Base-by-base conservation (phyloP, 1,140 invertebrate genomes). In the Musca domestica region DNA sequence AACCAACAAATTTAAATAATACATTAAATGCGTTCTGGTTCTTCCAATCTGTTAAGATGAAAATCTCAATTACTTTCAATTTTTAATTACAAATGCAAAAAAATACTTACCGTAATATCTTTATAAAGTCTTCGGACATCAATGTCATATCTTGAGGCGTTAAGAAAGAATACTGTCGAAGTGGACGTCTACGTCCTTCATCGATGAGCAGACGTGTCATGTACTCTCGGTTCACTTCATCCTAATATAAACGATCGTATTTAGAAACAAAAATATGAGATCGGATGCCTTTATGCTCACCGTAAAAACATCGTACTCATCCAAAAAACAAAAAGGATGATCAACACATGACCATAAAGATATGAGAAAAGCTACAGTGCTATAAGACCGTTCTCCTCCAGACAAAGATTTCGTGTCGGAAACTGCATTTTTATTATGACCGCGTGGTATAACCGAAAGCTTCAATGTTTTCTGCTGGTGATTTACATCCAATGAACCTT, bases 261-360 rank as follows among this genome's bases (percentile, higher is more conserved):
- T n/a, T n/a, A n/a, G n/a, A n/a, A n/a, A n/a, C n/a, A 54, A 64
- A 30, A 19, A 51, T 34, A 0, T 54, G 9, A 49, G 46, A 68
- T 23, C 46, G 4, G n/a, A 52, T 52, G 19, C 3, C 22, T 19
- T 10, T 1, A 20, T 34, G 64, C 76, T 78, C 74, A 91, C 96
- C 92, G 99, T 98, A 80, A 96, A 99, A 0, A 99, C 96, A 81
- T 99, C 97, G 82, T 98, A 98, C 85, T 99, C 97, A 81, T 99
- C 97, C 51, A 99, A 85, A 77, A 98, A 95, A 78, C 95, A 92
- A 82, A 99, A 98, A 0, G 97, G 97, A 68, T 94, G 88, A 70
- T 92, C 88, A 74, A 94, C 91, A 64, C 90, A 91, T 49, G 94
- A 90, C 97, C 97, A 99, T 14, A 99, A 84, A 3, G 96, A 88